phyloP scores from a whole-genome alignment of 2,113 vertebrate genomes.

The Otus sunia region DNA sequence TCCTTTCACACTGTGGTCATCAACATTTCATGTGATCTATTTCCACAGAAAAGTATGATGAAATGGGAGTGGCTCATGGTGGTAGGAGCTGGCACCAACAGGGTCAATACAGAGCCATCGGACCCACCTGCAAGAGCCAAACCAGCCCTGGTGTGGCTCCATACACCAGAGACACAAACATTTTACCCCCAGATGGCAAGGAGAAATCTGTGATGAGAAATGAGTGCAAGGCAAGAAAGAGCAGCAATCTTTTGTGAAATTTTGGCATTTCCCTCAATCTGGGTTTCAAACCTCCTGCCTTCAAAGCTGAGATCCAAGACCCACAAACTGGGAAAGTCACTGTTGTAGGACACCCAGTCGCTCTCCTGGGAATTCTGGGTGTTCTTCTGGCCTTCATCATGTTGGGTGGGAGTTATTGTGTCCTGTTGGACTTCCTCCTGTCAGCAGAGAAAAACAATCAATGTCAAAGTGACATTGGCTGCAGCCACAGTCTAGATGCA shows the following conservation, averaged over 20 bases:
- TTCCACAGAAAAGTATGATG: background rate
- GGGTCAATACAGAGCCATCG: fast-evolving
- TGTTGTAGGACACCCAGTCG: background rate
- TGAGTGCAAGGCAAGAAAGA: background rate
- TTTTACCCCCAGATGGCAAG: background rate
- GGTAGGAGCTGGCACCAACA: background rate
- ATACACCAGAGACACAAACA: background rate
- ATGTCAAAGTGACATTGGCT: background rate
- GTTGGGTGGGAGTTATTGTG: background rate
- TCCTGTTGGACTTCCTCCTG: background rate
- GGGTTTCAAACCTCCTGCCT: background rate
- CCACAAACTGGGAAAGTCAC: background rate
- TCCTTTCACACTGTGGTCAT: background rate
- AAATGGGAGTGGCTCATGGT: background rate
- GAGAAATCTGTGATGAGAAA: background rate
- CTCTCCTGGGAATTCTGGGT: background rate
- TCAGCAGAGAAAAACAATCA: background rate
- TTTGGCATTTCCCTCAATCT: background rate
- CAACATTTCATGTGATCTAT: background rate
- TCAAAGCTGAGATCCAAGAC: background rate
- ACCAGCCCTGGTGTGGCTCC: background rate
- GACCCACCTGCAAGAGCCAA: background rate
- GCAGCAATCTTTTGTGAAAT: background rate
- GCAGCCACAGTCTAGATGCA: background rate
- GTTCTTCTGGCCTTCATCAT: background rate